A percentile compares a stretch with the other conserved stretches of the same genome.
Conservation (phyloP, 2,888 invertebrate species). For the Cloeon dipterum region DNA sequence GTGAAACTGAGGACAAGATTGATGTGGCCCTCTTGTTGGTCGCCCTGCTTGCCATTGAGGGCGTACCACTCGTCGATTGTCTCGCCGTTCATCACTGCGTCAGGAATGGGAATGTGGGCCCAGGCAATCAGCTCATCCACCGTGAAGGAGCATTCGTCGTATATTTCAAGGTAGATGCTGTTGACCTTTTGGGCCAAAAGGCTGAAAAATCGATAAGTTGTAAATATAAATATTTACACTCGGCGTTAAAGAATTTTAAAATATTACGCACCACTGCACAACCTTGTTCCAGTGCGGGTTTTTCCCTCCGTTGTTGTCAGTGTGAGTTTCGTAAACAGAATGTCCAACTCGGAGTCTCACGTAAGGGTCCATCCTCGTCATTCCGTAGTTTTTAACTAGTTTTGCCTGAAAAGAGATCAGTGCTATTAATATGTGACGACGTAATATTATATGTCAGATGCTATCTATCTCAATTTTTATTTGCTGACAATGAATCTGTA, state of each 20-base stretch:
- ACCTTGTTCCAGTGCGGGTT: constrained; percentile 92
- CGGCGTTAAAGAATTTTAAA: constrained; percentile 1
- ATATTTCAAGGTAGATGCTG: constrained; percentile 77
- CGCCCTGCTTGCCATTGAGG: constrained; percentile 83
- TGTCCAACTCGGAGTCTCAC: constrained; percentile 81
- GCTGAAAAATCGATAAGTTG: constrained; percentile 21
- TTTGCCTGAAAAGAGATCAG: constrained; percentile 45
- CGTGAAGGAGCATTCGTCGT: constrained; percentile 90
- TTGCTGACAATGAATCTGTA: no score
- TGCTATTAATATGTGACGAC: no score
- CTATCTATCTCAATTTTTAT: no score
- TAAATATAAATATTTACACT: constrained; percentile 6
- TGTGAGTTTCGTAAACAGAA: constrained; percentile 86
- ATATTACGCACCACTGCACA: constrained; percentile 50
- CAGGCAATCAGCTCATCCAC: constrained; percentile 92
- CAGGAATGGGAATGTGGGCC: constrained; percentile 74
- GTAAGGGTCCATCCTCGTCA: constrained; percentile 92
- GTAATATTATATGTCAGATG: no score
- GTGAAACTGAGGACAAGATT: constrained; percentile 69
- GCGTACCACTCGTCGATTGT: constrained; percentile 91
- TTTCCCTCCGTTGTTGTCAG: constrained; percentile 83
- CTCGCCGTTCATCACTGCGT: constrained; percentile 60
- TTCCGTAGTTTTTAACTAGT: constrained; percentile 81
- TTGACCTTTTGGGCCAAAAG: constrained; percentile 73
- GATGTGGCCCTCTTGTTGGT: constrained; percentile 80